Percentiles rank a stretch among this genome's conserved stretches.
phyloP scores from a whole-genome alignment of 2,888 invertebrate genomes.

The Strigamia transsilvanica region DNA sequence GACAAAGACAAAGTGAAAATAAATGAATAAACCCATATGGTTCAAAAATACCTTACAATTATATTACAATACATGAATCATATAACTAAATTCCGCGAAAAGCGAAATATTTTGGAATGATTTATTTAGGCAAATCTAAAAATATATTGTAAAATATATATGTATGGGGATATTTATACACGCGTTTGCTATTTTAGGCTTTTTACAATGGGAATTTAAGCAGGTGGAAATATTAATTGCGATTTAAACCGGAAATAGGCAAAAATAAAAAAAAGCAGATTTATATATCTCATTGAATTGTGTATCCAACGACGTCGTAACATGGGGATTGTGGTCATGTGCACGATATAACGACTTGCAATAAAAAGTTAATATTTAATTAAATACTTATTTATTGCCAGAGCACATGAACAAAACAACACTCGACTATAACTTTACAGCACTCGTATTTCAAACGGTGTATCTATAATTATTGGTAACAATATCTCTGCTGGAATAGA shows the following conservation, averaged over 20 bases:
- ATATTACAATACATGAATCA: no score
- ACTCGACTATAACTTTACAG: background rate
- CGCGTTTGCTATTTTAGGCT: background rate
- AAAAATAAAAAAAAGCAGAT: background rate
- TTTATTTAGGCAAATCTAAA: no score
- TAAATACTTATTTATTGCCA: background rate
- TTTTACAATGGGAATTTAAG: background rate
- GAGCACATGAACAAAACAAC: background rate
- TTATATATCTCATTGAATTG: background rate
- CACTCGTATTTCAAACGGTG: background rate
- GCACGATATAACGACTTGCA: background rate
- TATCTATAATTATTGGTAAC: conserved; percentile 6
- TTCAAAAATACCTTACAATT: no score
- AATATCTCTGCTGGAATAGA: background rate
- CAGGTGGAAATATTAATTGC: background rate
- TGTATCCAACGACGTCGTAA: background rate
- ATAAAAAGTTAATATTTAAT: conserved; percentile 24
- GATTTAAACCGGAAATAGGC: background rate
- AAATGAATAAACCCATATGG: no score
- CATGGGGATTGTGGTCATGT: no score
- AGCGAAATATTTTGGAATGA: no score
- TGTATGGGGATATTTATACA: background rate
- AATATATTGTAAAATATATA: background rate
- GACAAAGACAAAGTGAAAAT: background rate
- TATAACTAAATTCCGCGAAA: no score